These are phyloP conservation scores for Neostethus bicornis DNA, from an alignment of 2,797 vertebrate species.

Conservation along the genomic window DNA sequence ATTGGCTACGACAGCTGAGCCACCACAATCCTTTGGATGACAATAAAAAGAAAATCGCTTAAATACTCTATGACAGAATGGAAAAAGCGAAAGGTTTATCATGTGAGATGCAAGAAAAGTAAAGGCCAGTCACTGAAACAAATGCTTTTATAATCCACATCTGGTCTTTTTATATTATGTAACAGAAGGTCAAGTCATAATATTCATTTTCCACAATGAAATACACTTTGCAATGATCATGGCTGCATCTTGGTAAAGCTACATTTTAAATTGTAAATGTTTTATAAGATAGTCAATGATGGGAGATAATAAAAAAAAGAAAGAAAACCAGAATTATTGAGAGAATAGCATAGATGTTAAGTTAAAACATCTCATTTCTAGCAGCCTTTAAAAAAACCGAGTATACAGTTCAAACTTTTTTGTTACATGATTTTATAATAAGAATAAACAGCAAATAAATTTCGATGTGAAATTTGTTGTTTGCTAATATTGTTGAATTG, in stretches of 20 bases:
- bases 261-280: conserved; percentile 13
- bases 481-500: too few species aligned
- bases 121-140: conserved; percentile 40
- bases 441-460: too few species aligned
- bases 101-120: conserved; percentile 28
- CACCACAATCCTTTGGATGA: conserved; percentile 51
- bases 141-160: conserved; percentile 38
- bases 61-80: conserved; percentile 35
- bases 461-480: too few species aligned
- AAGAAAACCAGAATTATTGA: too few species aligned
- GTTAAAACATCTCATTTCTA: too few species aligned
- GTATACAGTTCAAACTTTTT: not conserved
- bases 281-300: not conserved
- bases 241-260: conserved; percentile 2
- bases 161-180: conserved; percentile 24
- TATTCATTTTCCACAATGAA: conserved; percentile 24
- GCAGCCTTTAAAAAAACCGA: not conserved
- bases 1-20: conserved; percentile 37
- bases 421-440: too few species aligned
- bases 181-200: conserved; percentile 20
- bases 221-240: conserved; percentile 6
- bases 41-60: conserved; percentile 54
- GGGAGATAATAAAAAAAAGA: too few species aligned
- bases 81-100: conserved; percentile 28
- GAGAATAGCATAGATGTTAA: too few species aligned